Percentiles rank a stretch among this genome's conserved stretches.
Conservation (phyloP, 1,140 invertebrate genomes). For the Aphidius gifuensis region DNA sequence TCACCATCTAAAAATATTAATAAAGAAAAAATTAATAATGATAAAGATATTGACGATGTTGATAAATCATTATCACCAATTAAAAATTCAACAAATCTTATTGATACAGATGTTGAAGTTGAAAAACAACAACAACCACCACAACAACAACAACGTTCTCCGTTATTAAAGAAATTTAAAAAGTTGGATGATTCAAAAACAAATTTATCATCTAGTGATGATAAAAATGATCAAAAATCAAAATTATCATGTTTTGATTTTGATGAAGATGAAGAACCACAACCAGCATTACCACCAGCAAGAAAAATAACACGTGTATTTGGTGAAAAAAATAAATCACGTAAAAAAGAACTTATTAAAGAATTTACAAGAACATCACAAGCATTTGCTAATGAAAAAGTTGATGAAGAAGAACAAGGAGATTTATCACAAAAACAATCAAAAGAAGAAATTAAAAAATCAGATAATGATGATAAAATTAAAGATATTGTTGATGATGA, state of each 20-base stretch:
- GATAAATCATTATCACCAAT: neutral
- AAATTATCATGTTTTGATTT: slow-evolving; percentile 60
- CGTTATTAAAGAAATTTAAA: slow-evolving; percentile 19
- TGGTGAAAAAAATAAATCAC: slow-evolving; percentile 43
- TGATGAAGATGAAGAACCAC: slow-evolving; percentile 52
- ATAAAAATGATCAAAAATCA: slow-evolving; percentile 45
- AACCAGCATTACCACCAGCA: slow-evolving; percentile 48
- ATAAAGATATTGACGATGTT: slow-evolving; percentile 28
- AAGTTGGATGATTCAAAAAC: slow-evolving; percentile 29
- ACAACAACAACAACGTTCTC: slow-evolving; percentile 24
- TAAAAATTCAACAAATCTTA: neutral
- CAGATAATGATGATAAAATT: slow-evolving; percentile 12
- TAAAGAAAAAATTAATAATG: slow-evolving; percentile 32
- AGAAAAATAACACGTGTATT: slow-evolving; percentile 54
- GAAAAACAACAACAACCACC: slow-evolving; percentile 13
- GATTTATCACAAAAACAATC: slow-evolving; percentile 26
- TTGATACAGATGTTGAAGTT: neutral
- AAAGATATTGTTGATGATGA: slow-evolving; percentile 11
- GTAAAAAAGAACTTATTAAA: slow-evolving; percentile 53
- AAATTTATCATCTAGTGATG: slow-evolving; percentile 31
- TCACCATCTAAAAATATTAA: slow-evolving; percentile 14
- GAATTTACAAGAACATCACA: slow-evolving; percentile 48
- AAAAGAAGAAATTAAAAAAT: slow-evolving; percentile 1
- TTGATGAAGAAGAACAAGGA: slow-evolving; percentile 23
- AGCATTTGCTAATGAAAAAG: slow-evolving; percentile 40